Conservation (phyloP, 2,888 invertebrate genomes). For the Melipona bicolor region DNA sequence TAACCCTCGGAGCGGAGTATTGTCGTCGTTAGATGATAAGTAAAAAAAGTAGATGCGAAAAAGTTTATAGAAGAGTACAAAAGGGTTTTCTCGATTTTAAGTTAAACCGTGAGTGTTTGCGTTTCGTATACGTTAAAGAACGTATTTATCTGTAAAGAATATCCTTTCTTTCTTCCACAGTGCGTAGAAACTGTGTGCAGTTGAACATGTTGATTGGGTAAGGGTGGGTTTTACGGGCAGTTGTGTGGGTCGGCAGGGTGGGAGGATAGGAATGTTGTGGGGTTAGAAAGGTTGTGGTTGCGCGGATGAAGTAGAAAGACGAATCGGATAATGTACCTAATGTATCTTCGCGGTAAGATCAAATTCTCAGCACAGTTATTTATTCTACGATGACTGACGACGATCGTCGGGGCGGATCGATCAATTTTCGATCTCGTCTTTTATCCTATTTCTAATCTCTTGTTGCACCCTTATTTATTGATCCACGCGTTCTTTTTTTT, state of each 20-base stretch:
- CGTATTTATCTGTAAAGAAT: conserved; percentile 44
- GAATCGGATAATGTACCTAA: conserved; percentile 71
- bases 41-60: conserved; percentile 70
- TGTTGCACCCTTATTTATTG: conserved; percentile 84
- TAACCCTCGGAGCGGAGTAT: conserved; percentile 52
- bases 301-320: conserved; percentile 15
- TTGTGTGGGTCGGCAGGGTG: neutral
- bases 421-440: conserved; percentile 43
- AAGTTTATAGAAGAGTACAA: conserved; percentile 82
- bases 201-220: neutral
- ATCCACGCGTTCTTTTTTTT: conserved; percentile 68
- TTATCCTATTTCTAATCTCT: conserved; percentile 74
- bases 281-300: conserved; percentile 6
- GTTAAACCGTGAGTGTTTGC: conserved; percentile 58
- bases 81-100: conserved; percentile 69
- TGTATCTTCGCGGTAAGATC: conserved; percentile 48
- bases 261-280: conserved; percentile 9
- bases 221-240: neutral
- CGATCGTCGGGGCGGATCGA: conserved; percentile 39
- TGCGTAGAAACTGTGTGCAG: conserved; percentile 49
- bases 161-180: conserved; percentile 62
- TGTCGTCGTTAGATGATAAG: conserved; percentile 69
- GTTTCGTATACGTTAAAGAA: conserved; percentile 39
- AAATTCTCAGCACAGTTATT: conserved; percentile 66
- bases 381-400: conserved; percentile 61